phyloP scores from a whole-genome alignment of 2,113 vertebrate species.

The Indri indri region DNA sequence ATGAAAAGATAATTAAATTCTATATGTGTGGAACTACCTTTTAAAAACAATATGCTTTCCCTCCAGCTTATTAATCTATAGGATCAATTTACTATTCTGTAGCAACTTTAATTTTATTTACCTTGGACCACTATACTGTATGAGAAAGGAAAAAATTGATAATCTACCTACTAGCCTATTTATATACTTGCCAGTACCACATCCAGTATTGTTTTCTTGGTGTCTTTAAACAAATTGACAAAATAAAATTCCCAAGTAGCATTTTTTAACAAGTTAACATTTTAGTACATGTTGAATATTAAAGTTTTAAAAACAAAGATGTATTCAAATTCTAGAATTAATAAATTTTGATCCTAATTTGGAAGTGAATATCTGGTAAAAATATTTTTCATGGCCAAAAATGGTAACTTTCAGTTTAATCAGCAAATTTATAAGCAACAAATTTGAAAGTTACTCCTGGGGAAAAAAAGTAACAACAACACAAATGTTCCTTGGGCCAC shows the following conservation, averaged over 20 bases:
- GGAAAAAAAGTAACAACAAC: neutral
- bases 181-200: neutral
- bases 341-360: slow-evolving; percentile 19
- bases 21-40: slow-evolving; percentile 1
- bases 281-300: neutral
- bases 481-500: neutral
- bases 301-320: slow-evolving; percentile 37
- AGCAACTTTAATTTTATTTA: slow-evolving; percentile 52
- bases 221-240: slow-evolving; percentile 46
- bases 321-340: slow-evolving; percentile 7
- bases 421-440: slow-evolving; percentile 3
- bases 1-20: slow-evolving; percentile 57
- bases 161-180: neutral
- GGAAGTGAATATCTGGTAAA: neutral
- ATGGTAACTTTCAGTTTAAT: slow-evolving; percentile 23
- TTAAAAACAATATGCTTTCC: slow-evolving; percentile 58
- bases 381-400: neutral
- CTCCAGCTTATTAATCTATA: slow-evolving; percentile 60
- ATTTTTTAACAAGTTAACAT: slow-evolving; percentile 25
- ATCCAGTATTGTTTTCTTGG: neutral
- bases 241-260: slow-evolving; percentile 7
- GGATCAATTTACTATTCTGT: slow-evolving; percentile 41
- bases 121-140: neutral
- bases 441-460: neutral
- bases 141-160: slow-evolving; percentile 10